Base-by-base conservation (phyloP, 2,797 vertebrate species). In the Mionectes olivaceus region DNA sequence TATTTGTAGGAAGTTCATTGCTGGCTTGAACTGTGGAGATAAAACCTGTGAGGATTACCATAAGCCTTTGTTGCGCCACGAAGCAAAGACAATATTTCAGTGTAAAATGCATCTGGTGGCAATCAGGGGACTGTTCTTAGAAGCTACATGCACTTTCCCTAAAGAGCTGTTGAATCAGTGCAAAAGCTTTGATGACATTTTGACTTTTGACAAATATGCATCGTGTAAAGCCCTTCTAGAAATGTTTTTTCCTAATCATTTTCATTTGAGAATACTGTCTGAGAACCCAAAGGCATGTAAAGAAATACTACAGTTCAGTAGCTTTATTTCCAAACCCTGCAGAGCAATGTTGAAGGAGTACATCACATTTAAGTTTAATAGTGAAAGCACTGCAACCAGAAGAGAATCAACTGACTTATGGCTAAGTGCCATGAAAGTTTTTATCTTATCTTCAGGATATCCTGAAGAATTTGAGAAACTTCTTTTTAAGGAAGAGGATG, bases 391-490 rank as follows among this genome's bases (percentile, higher is more conserved):
- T 4, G 85, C 82, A 35, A 94, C 91, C 74, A 97, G 97, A 82
- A 97, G 98, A 83, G 98, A 98, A 60, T 98, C 98, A 7, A 98
- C 98, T 10, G 97, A 98, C 69, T 93, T 98, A 67, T 98, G 98
- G 98, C 93, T 98, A 50, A 93, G 59, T 2, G 94, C 93, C 89
- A 98, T 98, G 97, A 97, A 97, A 56, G 95, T 95, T n/a, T 95
- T 97, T 80, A 87, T 97, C 21, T 94, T 98, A 25, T 97, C 97
- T 61, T 98, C 97, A 2, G 91, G 76, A 70, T 98, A 98, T 69
- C 98, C 97, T 4, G 97, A 97, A 61, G 98, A 98, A 59, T 96
- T 98, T 37, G 97, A 98, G 50, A 96, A 90, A 57, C 96, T 98
- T 18, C 97, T 98, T 67, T 83, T 74, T 25, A 97, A 87, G 46